Evolutionary conservation across 2,113 vertebrate genomes (phyloP), one percentile per base, ranked within the genome.

Genomic region (Chionodraco myersi): DNA sequence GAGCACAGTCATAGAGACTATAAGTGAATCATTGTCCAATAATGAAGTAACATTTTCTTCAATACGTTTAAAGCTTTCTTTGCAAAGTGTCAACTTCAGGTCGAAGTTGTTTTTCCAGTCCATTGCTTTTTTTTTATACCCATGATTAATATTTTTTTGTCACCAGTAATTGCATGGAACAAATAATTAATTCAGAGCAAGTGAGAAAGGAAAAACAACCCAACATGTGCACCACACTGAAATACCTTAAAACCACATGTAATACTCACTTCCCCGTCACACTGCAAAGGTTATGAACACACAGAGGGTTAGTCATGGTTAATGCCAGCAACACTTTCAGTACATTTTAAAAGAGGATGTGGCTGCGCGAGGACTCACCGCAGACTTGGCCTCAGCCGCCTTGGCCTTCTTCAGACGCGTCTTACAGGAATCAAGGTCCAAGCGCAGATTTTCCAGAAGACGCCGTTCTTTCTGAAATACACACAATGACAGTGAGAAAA

Each of bases 201-300:
- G 56, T 92, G 93, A 76, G 92, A 62, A 78, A 85, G 87, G 90
- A 88, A 92, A 89, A 86, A 79, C 30, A 72, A 68, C n/a, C 10
- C 14, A 52, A 62, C 9, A 10, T 49, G 36, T 74, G 53, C 21
- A 72, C 61, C 71, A 69, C 14, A 59, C 48, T 80, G 13, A 18
- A 78, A 59, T 18, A 59, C 4, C 52, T 23, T 13, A 56, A 53
- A 59, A 79, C 58, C 26, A 16, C 88, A 79, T 91, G 90, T 49
- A 80, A 96, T 98, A 98, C 97, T 98, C 95, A 98, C 97, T 95
- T 97, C 97, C 93, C 96, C 97, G 94, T 97, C 97, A 94, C 96
- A 97, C 97, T 98, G 96, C 94, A 96, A 95, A 95, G 86, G 92
- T 95, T 58, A 76, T 94, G 92, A 94, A 94, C 94, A 95, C 87